A percentile compares a stretch with the other conserved stretches of the same genome.
Conservation (phyloP, 2,797 vertebrate genomes). For the Anguilla pacifica region DNA sequence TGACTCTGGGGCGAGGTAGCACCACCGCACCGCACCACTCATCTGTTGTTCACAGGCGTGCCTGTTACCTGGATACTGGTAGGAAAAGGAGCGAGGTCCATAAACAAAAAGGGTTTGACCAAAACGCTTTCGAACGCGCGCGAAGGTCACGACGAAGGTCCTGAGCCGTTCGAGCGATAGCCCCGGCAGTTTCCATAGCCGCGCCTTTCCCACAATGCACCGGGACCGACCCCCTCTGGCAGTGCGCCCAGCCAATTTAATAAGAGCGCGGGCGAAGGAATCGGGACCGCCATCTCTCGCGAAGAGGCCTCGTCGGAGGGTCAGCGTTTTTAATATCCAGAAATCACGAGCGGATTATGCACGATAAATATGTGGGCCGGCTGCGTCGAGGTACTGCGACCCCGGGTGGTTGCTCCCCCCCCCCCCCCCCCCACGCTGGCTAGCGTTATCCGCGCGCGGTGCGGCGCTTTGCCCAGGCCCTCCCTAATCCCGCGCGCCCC, state of each 20-base stretch:
- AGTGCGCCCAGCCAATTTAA: background rate
- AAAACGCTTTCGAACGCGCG: too few relatives aligned
- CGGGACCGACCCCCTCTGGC: background rate
- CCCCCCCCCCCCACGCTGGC: background rate
- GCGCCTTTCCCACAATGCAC: background rate
- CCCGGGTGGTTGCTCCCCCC: background rate
- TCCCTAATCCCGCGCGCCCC: background rate
- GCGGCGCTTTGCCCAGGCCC: background rate
- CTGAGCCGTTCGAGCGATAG: background rate
- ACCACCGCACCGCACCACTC: too few relatives aligned
- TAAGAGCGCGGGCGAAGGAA: conserved; percentile 18
- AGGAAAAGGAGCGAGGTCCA: too few relatives aligned
- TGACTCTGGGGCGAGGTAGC: too few relatives aligned
- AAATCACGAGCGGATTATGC: background rate
- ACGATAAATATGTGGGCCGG: background rate
- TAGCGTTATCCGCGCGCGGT: background rate
- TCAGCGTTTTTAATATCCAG: conserved; percentile 51
- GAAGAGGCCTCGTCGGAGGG: conserved; percentile 67
- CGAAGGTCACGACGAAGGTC: too few relatives aligned
- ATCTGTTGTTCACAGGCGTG: too few relatives aligned
- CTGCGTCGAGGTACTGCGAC: background rate
- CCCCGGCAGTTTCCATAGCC: too few relatives aligned
- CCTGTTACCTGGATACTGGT: too few relatives aligned
- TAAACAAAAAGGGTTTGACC: too few relatives aligned
- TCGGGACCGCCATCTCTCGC: conserved; percentile 67